Conservation (phyloP, 2,113 vertebrate species). For the Rutilus rutilus region DNA sequence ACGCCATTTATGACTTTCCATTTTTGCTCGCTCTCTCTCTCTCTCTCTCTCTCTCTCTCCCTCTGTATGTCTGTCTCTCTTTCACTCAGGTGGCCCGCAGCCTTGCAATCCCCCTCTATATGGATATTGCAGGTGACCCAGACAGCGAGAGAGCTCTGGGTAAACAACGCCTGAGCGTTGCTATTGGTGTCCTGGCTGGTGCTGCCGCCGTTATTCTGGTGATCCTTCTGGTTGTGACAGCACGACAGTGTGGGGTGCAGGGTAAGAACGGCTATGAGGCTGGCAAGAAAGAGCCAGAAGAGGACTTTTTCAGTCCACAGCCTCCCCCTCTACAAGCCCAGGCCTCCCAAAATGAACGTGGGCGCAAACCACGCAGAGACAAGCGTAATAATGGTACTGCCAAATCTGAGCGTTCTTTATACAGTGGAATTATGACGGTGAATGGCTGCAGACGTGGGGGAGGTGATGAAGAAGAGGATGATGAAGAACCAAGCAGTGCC, state of each 20-base stretch:
- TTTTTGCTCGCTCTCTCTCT: constrained; percentile 15
- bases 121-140: constrained; percentile 94
- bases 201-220: constrained; percentile 91
- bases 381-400: constrained; percentile 65
- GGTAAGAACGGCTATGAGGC: constrained; percentile 91
- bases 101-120: constrained; percentile 86
- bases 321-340: constrained; percentile 70
- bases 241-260: constrained; percentile 90
- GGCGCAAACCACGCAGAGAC: constrained; percentile 74
- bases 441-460: constrained; percentile 73
- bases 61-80: constrained; percentile 55
- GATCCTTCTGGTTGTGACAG: constrained; percentile 91
- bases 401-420: constrained; percentile 91
- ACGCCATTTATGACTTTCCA: constrained; percentile 10
- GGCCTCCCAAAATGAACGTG: constrained; percentile 64
- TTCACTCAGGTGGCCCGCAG: constrained; percentile 85
- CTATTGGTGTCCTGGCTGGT: constrained; percentile 90
- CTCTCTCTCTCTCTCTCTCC: constrained; percentile 2
- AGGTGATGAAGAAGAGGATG: constrained; percentile 68
- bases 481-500: constrained; percentile 81
- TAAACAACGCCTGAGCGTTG: constrained; percentile 91
- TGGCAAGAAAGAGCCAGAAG: constrained; percentile 91
- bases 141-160: constrained; percentile 86
- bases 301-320: constrained; percentile 94
- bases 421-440: constrained; percentile 82